These are phyloP conservation scores for Oriolus oriolus DNA, from an alignment of 2,113 vertebrate genomes.

Conservation along the genomic window DNA sequence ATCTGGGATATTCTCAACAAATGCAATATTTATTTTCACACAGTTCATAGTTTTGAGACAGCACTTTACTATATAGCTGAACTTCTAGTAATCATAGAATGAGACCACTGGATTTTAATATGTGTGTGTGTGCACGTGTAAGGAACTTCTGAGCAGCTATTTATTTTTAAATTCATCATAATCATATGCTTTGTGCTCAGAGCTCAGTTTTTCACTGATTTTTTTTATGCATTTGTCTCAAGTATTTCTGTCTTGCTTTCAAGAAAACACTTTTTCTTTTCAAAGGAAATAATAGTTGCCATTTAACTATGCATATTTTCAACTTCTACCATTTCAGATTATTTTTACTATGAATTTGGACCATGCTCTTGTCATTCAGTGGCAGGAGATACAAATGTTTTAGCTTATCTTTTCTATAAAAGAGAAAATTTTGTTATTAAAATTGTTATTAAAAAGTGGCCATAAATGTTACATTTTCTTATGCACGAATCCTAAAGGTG, in stretches of 20 bases:
- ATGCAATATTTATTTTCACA: background rate
- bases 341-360: background rate
- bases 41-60: background rate
- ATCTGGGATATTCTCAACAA: background rate
- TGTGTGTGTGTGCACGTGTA: background rate
- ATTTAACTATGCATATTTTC: background rate
- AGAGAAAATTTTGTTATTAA: no score
- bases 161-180: background rate
- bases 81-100: background rate
- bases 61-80: background rate
- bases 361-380: background rate
- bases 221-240: background rate
- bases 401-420: no score
- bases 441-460: background rate
- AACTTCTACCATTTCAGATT: background rate
- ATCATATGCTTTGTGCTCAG: background rate
- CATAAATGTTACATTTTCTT: background rate
- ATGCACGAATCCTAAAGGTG: background rate
- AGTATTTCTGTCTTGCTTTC: background rate
- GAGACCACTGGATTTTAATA: background rate
- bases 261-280: background rate
- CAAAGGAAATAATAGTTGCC: background rate
- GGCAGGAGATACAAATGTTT: background rate
- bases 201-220: background rate
- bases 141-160: background rate